Evolutionary conservation across 2,113 vertebrate species (phyloP), one percentile per base, ranked within the genome.

Genomic region (Syngnathus typhle): DNA sequence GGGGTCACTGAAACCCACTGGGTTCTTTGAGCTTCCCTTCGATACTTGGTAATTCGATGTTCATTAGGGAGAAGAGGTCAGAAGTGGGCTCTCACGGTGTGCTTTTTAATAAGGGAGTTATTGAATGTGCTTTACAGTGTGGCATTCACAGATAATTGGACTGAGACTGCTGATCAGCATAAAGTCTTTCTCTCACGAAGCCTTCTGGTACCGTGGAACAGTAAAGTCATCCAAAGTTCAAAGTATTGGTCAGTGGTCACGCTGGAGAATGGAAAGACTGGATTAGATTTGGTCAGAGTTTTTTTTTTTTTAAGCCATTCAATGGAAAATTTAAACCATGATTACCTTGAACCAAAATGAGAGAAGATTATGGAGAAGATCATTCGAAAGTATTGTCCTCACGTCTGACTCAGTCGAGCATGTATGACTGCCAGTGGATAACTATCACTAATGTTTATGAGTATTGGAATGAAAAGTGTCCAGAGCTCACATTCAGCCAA

Each of bases 111-210:
- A 66, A 64, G 65, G 54, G 65, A 54, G 60, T 65, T 80, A 76
- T 77, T 81, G 75, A 82, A 82, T 87, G 76, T 68, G 76, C 77
- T 74, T 79, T 78, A 79, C 76, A 77, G 73, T 67, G 67, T 71
- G 65, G 67, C 74, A 73, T 77, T 83, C 64, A 52, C 60, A 77
- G 75, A 71, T 85, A 88, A 89, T 87, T 84, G 78, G 73, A 71
- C 58, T 27, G 54, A 64, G 27, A 65, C 68, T 80, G 78, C 74
- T 81, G 72, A 81, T 85, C 66, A 75, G 75, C 68, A 80, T 59
- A 81, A 77, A 78, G 49, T 72, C 49, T 58, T 67, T 69, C 60
- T 73, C 15, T 69, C 64, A 38, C 27, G 13, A 64, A 43, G 64
- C 52, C 58, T 49, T 56, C 60, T 41, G 60, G 16, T 37, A 64